Percentiles rank a stretch among this genome's conserved stretches.
phyloP scores from a whole-genome alignment of 1,140 invertebrate genomes.

The Lepidurus couesii region DNA sequence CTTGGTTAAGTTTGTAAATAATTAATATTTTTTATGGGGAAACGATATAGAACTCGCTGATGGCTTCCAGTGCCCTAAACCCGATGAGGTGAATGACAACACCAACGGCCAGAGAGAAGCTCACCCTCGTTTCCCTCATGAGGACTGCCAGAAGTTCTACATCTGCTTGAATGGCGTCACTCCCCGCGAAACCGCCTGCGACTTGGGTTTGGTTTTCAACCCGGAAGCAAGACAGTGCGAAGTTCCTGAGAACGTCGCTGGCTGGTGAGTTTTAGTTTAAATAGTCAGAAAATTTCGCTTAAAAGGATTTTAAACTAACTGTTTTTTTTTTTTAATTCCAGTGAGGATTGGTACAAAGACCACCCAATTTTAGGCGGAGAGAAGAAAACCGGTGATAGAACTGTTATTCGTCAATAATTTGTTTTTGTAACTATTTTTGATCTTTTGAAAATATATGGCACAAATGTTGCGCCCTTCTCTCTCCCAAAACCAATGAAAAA shows the following conservation, averaged over 20 bases:
- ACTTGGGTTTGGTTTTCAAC: constrained; percentile 78
- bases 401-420: constrained; percentile 22
- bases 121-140: constrained; percentile 80
- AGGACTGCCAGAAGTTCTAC: constrained; percentile 82
- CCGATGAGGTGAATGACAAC: constrained; percentile 16
- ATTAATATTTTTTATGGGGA: neutral
- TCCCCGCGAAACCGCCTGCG: constrained; percentile 76
- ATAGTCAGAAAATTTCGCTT: neutral
- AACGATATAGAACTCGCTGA: constrained; percentile 57
- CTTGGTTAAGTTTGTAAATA: neutral
- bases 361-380: constrained; percentile 42
- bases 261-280: constrained; percentile 58
- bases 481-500: too few relatives aligned
- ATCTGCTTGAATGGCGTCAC: constrained; percentile 80
- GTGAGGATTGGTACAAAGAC: constrained; percentile 82
- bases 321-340: constrained; percentile 46
- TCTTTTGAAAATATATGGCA: constrained; percentile 8
- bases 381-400: constrained; percentile 34
- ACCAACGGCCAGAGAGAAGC: constrained; percentile 53
- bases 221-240: constrained; percentile 74
- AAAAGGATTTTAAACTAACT: neutral
- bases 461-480: neutral
- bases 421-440: neutral
- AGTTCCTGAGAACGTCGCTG: constrained; percentile 75
- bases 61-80: constrained; percentile 68